phyloP scores from a whole-genome alignment of 2,113 vertebrate species.

The Fregetta grallaria region DNA sequence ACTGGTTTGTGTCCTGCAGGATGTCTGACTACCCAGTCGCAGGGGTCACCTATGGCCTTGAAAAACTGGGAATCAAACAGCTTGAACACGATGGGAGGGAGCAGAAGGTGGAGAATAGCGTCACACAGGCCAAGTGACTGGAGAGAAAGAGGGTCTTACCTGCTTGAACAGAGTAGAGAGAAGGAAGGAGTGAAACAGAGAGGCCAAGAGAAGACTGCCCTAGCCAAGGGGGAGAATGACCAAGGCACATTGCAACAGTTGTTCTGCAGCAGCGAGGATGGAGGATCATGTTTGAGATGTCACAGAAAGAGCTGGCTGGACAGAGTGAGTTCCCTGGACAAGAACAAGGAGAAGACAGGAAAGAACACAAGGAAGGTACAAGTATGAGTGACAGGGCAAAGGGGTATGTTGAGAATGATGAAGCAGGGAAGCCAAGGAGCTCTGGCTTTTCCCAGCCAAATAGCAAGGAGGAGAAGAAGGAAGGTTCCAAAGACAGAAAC shows the following conservation, averaged over 20 bases:
- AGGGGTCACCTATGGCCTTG: not conserved
- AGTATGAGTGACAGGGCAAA: not conserved
- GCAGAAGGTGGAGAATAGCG: not conserved
- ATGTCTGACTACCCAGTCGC: not conserved
- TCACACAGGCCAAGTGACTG: not conserved
- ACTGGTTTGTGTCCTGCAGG: not conserved
- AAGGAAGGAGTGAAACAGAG: slow-evolving; percentile 1
- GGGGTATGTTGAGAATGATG: not conserved
- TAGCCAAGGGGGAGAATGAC: not conserved
- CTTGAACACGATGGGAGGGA: not conserved
- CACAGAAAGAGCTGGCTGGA: slow-evolving; percentile 3
- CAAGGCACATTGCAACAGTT: not conserved
- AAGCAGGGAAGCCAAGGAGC: not conserved
- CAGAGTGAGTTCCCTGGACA: slow-evolving; percentile 8
- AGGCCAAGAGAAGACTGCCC: slow-evolving; percentile 14
- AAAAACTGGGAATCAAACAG: not conserved
- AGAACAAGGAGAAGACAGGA: slow-evolving; percentile 10
- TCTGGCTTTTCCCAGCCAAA: not conserved
- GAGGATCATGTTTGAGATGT: not conserved
- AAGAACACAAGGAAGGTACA: not conserved
- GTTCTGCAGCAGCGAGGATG: not conserved
- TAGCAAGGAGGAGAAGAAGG: not conserved
- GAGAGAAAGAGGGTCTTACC: not conserved
- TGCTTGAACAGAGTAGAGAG: not conserved
- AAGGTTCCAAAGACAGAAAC: not conserved